Percentiles rank a stretch among this genome's conserved stretches.
Evolutionary conservation across 2,797 vertebrate species (phyloP).

Genomic region (Onychomys torridus): DNA sequence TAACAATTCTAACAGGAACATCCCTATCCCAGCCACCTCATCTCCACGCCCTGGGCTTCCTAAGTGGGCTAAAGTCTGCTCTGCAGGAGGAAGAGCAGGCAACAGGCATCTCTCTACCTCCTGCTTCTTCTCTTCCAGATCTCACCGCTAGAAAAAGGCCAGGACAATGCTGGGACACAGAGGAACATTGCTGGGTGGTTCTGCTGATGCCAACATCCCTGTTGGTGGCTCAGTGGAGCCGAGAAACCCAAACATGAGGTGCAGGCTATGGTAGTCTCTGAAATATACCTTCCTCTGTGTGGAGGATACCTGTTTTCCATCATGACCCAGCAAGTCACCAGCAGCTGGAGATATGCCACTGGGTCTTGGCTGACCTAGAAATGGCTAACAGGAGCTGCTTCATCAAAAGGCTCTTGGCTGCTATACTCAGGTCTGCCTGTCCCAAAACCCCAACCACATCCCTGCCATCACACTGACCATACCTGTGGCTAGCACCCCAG

Average conservation of each 20-base stretch:
- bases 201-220: neutral
- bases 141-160: neutral
- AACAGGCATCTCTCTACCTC: neutral
- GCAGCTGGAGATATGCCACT: neutral
- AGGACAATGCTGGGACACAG: neutral
- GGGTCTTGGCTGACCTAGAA: neutral
- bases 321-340: neutral
- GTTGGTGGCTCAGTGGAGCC: neutral
- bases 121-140: neutral
- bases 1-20: neutral
- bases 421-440: neutral
- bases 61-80: neutral
- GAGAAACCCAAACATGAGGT: neutral
- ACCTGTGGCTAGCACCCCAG: neutral
- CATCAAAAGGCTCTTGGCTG: neutral
- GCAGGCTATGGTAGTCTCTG: neutral
- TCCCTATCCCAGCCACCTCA: neutral
- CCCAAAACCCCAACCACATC: neutral
- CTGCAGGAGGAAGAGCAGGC: neutral
- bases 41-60: neutral
- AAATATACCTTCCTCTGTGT: neutral
- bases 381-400: neutral
- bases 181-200: neutral
- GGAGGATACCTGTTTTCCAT: neutral
- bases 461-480: neutral